Evolutionary conservation across 1,140 invertebrate species (phyloP), one percentile per base, ranked within the genome.

Genomic region (Andricus grossulariae): DNA sequence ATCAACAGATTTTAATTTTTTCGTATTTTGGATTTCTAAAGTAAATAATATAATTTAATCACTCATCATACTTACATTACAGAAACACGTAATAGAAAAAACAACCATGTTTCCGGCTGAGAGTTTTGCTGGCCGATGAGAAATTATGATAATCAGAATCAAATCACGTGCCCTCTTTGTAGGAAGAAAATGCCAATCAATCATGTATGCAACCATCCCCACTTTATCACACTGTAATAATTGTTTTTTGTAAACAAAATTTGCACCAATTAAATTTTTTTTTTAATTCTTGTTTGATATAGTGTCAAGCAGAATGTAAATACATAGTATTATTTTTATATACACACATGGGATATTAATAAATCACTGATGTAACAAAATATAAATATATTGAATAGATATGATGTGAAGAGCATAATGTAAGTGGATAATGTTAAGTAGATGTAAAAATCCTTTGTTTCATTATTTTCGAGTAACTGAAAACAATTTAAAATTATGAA

Each of bases 361-460:
- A 78, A 75, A 54, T 88, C 83, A 3, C 84, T 86, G 39, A 88
- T 82, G 54, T 82, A 76, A 50, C 86, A 88, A 21, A 87, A 87
- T 76, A 87, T 83, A 10, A 88, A 88, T 52, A 87, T 86, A 76
- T 87, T 86, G 50, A 87, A 86, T 0, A 73, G 77, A 71, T 86
- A 84, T 0, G 83, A 84, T 15, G 57, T 78, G 12, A 86, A 71
- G 39, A 88, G 6, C 45, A 86, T 84, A n/a, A 60, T 60, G 25
- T 84, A 87, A 1, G 77, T 72, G 5, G 77, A 73, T 66, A 82
- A 45, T 11, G 39, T 45, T 45, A 45, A 11, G 7, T 45, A 45
- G 39, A 45, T 45, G 39, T 45, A 45, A 45, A 45, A 45, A 45
- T 45, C 39, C 39, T 45, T 45, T 11, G 39, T 45, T 45, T 45